Conservation (phyloP, 2,113 vertebrate species). For the Pterocles gutturalis region DNA sequence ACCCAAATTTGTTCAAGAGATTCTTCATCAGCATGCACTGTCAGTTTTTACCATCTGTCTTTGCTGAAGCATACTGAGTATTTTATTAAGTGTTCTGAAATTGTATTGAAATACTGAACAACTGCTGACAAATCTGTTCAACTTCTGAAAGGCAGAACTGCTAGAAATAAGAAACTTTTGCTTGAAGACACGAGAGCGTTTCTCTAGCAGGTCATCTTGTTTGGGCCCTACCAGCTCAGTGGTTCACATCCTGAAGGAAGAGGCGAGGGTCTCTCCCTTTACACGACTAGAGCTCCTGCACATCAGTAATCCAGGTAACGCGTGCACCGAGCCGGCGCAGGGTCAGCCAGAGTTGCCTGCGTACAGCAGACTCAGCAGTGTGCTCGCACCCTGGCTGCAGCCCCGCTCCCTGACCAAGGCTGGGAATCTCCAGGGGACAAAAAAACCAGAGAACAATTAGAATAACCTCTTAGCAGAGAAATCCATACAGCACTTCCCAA, state of each 20-base stretch:
- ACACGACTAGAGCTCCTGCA: neutral
- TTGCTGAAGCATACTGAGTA: neutral
- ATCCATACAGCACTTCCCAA: neutral
- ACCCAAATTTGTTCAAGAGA: neutral
- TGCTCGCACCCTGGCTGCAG: neutral
- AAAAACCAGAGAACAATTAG: neutral
- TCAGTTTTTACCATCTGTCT: neutral
- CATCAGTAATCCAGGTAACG: rapidly evolving
- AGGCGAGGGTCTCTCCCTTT: neutral
- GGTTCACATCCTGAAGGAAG: neutral
- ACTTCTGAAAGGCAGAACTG: neutral
- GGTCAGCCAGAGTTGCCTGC: neutral
- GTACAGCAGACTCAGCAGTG: neutral
- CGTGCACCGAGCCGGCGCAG: neutral
- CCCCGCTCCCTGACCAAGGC: neutral
- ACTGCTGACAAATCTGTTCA: neutral
- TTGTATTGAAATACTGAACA: neutral
- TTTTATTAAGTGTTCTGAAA: neutral
- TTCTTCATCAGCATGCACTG: neutral
- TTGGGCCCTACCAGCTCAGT: neutral
- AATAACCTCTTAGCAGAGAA: neutral
- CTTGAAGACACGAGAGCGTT: neutral
- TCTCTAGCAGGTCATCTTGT: neutral
- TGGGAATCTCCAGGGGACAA: neutral
- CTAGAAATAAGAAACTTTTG: neutral